A percentile compares a stretch with the other conserved stretches of the same genome.
phyloP scores from a whole-genome alignment of 2,113 vertebrate genomes.

The Pygoscelis antarcticus region DNA sequence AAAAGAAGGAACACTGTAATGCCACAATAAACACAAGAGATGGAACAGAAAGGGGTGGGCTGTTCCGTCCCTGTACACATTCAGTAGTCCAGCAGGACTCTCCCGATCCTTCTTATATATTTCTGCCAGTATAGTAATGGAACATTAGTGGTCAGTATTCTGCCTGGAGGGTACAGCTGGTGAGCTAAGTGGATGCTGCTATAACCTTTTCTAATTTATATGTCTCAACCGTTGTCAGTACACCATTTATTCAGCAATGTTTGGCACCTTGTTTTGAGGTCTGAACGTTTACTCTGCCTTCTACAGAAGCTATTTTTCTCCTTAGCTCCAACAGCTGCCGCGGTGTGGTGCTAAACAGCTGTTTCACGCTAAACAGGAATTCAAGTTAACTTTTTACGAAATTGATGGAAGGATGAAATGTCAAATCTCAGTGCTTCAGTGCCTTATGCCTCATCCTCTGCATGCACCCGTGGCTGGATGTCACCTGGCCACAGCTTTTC shows the following conservation, averaged over 20 bases:
- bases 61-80: neutral
- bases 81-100: neutral
- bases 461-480: neutral
- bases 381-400: neutral
- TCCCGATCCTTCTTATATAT: neutral
- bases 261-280: neutral
- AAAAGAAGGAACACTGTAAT: neutral
- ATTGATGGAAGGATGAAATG: neutral
- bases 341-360: neutral
- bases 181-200: neutral
- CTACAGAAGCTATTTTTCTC: neutral
- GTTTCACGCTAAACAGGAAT: neutral
- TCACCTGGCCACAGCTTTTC: neutral
- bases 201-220: neutral
- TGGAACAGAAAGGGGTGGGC: neutral
- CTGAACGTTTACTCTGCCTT: neutral
- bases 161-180: neutral
- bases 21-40: neutral
- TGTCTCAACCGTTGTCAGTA: neutral
- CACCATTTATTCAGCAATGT: neutral
- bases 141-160: neutral
- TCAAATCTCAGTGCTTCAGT: neutral
- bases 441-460: neutral
- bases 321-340: neutral
- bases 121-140: neutral